Evolutionary conservation across 2,113 vertebrate species (phyloP).

Genomic region (Centropristis striata): DNA sequence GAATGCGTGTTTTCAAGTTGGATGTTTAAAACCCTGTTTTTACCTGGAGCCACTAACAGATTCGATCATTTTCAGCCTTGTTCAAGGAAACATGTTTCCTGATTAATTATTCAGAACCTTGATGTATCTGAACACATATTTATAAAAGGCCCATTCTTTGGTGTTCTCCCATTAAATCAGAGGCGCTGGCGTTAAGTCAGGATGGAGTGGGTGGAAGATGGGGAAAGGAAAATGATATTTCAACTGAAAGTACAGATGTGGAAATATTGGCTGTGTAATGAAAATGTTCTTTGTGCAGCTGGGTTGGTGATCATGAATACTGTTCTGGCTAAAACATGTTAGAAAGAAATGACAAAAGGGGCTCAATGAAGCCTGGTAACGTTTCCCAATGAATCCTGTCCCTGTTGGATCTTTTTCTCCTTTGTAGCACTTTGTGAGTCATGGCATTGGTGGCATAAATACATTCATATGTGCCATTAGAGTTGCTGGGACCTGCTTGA

Average conservation of each 20-base stretch:
- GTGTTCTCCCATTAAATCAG: constrained; percentile 34
- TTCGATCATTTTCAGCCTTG: neutral
- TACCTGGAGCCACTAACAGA: neutral
- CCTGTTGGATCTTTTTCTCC: neutral
- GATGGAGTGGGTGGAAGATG: constrained; percentile 19
- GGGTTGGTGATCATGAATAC: neutral
- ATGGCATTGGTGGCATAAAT: no score
- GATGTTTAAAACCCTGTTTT: neutral
- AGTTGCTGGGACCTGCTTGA: no score
- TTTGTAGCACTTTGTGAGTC: neutral
- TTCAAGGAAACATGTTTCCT: neutral
- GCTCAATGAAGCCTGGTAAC: constrained; percentile 6
- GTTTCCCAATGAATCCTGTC: neutral
- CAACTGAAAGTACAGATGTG: constrained; percentile 30
- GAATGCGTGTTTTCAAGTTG: neutral
- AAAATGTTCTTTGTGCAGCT: constrained; percentile 36
- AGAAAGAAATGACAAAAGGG: neutral
- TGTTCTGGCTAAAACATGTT: constrained; percentile 15
- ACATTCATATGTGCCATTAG: no score
- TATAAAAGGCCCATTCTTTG: neutral
- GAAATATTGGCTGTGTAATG: constrained; percentile 32
- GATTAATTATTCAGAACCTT: constrained; percentile 19
- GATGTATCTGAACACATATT: constrained; percentile 7
- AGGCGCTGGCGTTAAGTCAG: constrained; percentile 29
- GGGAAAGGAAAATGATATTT: constrained; percentile 34